Evolutionary conservation across 2,113 vertebrate genomes (phyloP).

Genomic region (Laticauda laticaudata): DNA sequence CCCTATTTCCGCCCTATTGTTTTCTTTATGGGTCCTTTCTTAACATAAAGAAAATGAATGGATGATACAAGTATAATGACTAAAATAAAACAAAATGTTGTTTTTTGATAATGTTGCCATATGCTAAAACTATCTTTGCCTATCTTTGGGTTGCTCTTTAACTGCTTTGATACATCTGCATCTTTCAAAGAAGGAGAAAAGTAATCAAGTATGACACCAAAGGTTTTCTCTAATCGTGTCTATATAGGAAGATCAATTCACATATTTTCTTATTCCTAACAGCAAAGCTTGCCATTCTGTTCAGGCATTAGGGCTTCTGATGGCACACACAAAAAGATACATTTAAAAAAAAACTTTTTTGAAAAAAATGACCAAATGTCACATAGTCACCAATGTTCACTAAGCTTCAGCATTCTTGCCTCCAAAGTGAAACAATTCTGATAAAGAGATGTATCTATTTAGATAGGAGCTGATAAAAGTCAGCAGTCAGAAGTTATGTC

Average conservation of each 20-base stretch:
- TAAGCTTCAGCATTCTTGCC: neutral
- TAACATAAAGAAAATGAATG: neutral
- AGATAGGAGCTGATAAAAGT: neutral
- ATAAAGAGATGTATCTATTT: neutral
- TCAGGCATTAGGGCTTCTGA: neutral
- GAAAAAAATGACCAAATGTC: neutral
- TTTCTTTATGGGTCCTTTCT: slow-evolving; percentile 25
- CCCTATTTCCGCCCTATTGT: neutral
- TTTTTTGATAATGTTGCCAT: neutral
- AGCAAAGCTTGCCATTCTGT: neutral
- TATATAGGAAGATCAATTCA: neutral
- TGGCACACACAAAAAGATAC: neutral
- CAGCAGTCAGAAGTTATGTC: neutral
- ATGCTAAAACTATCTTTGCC: neutral
- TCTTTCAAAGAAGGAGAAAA: neutral
- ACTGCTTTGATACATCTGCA: neutral
- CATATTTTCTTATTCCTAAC: neutral
- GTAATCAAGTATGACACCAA: neutral
- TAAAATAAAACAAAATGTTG: neutral
- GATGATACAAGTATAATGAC: neutral
- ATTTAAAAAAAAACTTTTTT: neutral
- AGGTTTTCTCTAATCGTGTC: neutral
- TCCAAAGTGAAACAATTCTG: neutral
- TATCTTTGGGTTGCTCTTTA: neutral
- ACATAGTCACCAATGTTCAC: neutral